Evolutionary conservation across 37 sponge, comb jelly and placozoan genomes (phyloP), one percentile per base, ranked within the genome.

Genomic region (Mnemiopsis leidyi): DNA sequence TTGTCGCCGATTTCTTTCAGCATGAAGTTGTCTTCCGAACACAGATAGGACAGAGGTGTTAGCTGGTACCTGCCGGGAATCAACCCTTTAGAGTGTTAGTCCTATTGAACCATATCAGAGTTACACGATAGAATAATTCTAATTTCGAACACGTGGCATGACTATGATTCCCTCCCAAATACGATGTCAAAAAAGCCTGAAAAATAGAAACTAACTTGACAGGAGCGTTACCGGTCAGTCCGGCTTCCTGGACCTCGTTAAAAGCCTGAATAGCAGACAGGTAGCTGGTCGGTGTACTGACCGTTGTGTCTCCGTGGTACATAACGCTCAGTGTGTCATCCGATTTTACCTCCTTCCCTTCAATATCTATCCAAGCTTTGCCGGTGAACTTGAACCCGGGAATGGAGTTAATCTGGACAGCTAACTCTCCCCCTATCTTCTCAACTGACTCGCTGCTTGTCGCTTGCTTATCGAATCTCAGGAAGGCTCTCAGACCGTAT

Each of bases 301-400:
- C 36, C 1, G 35, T 39, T 29, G 90, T 40, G 90, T 85, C 90
- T 1, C 90, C 90, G 26, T 85, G 23, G 48, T 85, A 85, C 33
- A 23, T 28, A 23, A 85, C 90, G 38, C 29, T 28, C 20, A 85
- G 0, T 18, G 48, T 37, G 7, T 85, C 61, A 1, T 23, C 35
- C 48, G 36, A 9, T 36, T 26, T n/a, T 3, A n/a, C 35, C 26
- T 39, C 39, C 26, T 13, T 38, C 0, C 90, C 90, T 5, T 85
- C 36, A 61, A 85, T 39, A 2, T 85, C 61, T 7, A 85, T 61
- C 35, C 28, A 32, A 23, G 90, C 90, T 26, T 18, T n/a, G 23
- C 24, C 90, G 30, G 23, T 33, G 61, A 85, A 21, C 29, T 38
- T 40, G 29, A 85, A 85, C 1, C 35, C 90, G 21, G 90, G 90